These are phyloP conservation scores for Phalloptychus januarius DNA, from an alignment of 2,797 vertebrate species.

Conservation along the genomic window DNA sequence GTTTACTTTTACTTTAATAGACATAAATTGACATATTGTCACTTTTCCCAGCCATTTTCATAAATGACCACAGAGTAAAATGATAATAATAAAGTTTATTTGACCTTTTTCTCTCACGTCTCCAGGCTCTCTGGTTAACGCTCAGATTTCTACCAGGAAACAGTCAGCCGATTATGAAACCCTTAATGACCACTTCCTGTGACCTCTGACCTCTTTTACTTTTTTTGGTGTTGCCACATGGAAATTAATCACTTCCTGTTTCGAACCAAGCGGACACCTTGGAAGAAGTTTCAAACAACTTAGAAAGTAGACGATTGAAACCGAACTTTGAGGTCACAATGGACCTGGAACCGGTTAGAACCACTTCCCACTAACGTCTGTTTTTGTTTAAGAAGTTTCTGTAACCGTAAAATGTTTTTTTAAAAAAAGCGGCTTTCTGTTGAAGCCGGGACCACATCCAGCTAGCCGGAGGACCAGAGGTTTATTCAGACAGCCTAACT, in stretches of 20 bases:
- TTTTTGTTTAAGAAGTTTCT: background rate
- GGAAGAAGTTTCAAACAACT: background rate
- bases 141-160: background rate
- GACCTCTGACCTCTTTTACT: background rate
- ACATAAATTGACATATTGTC: background rate
- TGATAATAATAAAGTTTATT: background rate
- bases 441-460: constrained; percentile 10
- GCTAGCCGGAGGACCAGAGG: background rate
- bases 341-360: background rate
- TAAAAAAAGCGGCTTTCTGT: background rate
- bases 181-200: background rate
- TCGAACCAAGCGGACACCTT: background rate
- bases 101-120: background rate
- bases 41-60: background rate
- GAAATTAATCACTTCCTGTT: background rate
- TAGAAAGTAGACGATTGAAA: background rate
- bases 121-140: background rate
- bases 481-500: background rate
- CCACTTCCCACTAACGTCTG: background rate
- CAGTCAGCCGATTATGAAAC: background rate
- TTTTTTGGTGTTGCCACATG: background rate
- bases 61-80: background rate
- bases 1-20: background rate
- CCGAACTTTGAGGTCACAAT: background rate
- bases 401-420: background rate